Evolutionary conservation across 2,113 vertebrate genomes (phyloP), one percentile per base, ranked within the genome.

Genomic region (Sorex fumeus): DNA sequence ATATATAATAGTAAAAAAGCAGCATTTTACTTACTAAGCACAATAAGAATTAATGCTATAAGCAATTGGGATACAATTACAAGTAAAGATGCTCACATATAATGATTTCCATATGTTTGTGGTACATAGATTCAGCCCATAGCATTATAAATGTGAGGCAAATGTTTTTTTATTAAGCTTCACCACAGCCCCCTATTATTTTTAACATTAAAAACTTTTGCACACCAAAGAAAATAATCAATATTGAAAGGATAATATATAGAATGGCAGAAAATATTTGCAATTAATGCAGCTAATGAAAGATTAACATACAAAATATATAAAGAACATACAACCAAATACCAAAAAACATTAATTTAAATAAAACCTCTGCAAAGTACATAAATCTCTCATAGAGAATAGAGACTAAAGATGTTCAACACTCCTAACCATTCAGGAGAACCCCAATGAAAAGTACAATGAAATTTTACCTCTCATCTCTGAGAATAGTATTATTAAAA

Each of bases 21-120:
- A 84, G 40, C 1, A 57, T 94, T 84, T 87, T 88, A 57, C 57
- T 66, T 79, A 94, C 53, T 66, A 91, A 87, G 72, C 18, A 80
- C 85, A 82, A 72, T 27, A 8, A 83, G 18, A 32, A 88, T 67
- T 32, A n/a, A 30, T 78, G 25, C 50, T 34, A 43, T 75, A 75
- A 80, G 45, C n/a, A n/a, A n/a, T n/a, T n/a, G n/a, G n/a, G n/a
- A n/a, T n/a, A n/a, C n/a, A n/a, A n/a, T n/a, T n/a, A n/a, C n/a
- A 80, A 34, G 30, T 75, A 69, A 75, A 75, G n/a, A 43, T 75
- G 6, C 10, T 45, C 19, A 74, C 27, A 84, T 62, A 84, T 19
- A 27, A 11, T n/a, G 3, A 16, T 53, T 53, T 53, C 18, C 18
- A 19, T 53, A 53, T 53, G 53, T 53, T 15, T 53, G 53, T 53